A percentile compares a stretch with the other conserved stretches of the same genome.
These are phyloP conservation scores for Pristionchus entomophagus DNA, from an alignment of 2,888 invertebrate species.

Conservation along the genomic window DNA sequence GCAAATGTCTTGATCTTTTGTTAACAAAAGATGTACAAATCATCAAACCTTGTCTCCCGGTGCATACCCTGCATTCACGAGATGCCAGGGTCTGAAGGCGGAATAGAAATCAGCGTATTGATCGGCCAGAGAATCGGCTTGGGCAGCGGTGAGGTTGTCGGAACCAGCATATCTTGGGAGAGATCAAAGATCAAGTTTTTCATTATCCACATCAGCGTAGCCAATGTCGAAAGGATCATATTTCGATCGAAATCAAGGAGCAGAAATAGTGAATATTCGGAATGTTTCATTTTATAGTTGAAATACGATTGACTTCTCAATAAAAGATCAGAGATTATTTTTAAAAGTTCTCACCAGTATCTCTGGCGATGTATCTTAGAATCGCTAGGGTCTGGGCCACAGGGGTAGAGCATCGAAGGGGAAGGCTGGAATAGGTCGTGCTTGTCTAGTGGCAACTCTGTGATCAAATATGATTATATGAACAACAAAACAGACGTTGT, in stretches of 20 bases:
- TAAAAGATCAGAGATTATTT: background rate
- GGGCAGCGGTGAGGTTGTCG: background rate
- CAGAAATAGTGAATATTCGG: background rate
- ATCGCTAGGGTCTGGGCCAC: slow-evolving; percentile 19
- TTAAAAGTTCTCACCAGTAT: background rate
- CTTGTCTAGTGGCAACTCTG: background rate
- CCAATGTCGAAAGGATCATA: no score
- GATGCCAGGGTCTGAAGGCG: background rate
- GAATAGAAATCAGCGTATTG: background rate
- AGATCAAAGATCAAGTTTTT: background rate
- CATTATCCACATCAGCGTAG: background rate
- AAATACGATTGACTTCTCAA: no score
- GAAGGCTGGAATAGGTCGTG: background rate
- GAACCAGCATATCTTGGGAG: background rate
- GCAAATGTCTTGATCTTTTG: background rate
- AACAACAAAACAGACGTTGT: no score
- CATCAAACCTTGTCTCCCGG: background rate
- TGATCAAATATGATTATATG: background rate
- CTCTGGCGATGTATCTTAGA: slow-evolving; percentile 11
- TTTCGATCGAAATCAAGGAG: background rate
- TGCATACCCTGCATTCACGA: background rate
- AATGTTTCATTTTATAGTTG: no score
- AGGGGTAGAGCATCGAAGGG: background rate
- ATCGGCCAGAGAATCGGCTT: background rate
- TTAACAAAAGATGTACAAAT: background rate